Percentiles rank a stretch among this genome's conserved stretches.
These are phyloP conservation scores for Toxotes chatareus DNA, from an alignment of 2,113 vertebrate species.

Conservation along the genomic window DNA sequence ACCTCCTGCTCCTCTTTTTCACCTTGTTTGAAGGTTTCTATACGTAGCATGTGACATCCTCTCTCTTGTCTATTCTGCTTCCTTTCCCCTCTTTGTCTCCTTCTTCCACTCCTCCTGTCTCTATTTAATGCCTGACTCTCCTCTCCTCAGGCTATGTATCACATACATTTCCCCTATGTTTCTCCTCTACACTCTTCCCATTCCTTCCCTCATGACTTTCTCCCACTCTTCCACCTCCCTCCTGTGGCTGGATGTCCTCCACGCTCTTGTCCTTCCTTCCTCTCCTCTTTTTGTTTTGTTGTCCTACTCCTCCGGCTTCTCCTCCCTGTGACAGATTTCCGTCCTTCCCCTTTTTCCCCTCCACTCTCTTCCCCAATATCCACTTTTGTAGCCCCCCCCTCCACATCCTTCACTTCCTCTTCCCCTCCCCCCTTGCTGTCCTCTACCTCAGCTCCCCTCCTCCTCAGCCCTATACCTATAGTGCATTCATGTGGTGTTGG, in stretches of 20 bases:
- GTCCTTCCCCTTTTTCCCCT: constrained; percentile 19
- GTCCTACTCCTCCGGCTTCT: constrained; percentile 11
- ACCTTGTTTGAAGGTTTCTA: constrained; percentile 58
- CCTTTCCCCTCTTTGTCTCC: constrained; percentile 29
- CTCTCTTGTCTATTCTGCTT: constrained; percentile 39
- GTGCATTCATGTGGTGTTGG: too few species aligned
- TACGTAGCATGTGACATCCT: constrained; percentile 2
- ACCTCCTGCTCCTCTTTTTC: constrained; percentile 54
- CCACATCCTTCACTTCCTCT: background rate
- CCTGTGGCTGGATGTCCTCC: constrained; percentile 57
- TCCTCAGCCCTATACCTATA: background rate
- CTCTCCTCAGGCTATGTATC: constrained; percentile 71
- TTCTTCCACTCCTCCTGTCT: constrained; percentile 36
- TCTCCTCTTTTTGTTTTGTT: constrained; percentile 21
- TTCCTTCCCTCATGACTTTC: constrained; percentile 62
- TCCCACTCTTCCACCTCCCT: constrained; percentile 47
- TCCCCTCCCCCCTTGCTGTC: constrained; percentile 48
- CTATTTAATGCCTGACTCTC: constrained; percentile 47
- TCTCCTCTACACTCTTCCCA: constrained; percentile 56
- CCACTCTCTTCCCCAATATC: background rate
- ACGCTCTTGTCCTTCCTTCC: constrained; percentile 41
- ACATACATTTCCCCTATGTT: constrained; percentile 69
- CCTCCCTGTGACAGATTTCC: constrained; percentile 46
- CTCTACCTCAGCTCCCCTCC: constrained; percentile 54
- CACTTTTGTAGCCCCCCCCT: background rate